A percentile compares a stretch with the other conserved stretches of the same genome.
Evolutionary conservation across 2,888 invertebrate genomes (phyloP).

Genomic region (Cosmia pyralina): DNA sequence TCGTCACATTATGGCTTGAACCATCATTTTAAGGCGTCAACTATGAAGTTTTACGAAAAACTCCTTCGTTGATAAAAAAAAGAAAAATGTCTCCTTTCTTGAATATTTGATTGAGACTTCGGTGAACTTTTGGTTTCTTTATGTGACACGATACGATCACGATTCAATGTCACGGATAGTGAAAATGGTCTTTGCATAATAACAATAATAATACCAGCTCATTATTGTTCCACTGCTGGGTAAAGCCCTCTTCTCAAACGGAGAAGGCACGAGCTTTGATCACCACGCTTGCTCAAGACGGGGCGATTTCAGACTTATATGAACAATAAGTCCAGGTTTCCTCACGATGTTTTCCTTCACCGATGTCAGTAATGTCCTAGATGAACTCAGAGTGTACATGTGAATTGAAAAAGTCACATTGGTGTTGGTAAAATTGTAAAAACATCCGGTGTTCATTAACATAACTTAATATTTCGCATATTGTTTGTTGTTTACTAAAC

Average conservation of each 20-base stretch:
- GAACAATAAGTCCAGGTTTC: not conserved
- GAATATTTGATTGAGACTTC: conserved; percentile 60
- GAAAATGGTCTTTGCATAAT: not conserved
- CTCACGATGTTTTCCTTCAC: not conserved
- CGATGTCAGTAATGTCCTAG: not conserved
- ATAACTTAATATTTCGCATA: no score
- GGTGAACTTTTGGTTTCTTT: conserved; percentile 33
- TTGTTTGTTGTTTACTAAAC: not conserved
- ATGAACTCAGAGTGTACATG: not conserved
- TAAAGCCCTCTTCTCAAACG: not conserved
- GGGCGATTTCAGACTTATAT: not conserved
- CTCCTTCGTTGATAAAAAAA: conserved; percentile 33
- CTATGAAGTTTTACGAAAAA: conserved; percentile 49
- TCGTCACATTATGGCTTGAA: conserved; percentile 59
- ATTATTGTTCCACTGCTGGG: not conserved
- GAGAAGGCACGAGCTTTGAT: not conserved
- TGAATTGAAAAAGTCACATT: not conserved
- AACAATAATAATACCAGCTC: no score
- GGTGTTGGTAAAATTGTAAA: not conserved
- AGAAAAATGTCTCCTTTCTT: conserved; percentile 56
- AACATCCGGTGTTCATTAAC: no score
- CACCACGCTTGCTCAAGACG: not conserved
- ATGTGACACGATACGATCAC: conserved; percentile 51
- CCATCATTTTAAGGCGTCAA: conserved; percentile 61
- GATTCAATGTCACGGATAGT: conserved; percentile 12